These are phyloP conservation scores for Channa striata DNA, from an alignment of 2,797 vertebrate species.

Conservation along the genomic window DNA sequence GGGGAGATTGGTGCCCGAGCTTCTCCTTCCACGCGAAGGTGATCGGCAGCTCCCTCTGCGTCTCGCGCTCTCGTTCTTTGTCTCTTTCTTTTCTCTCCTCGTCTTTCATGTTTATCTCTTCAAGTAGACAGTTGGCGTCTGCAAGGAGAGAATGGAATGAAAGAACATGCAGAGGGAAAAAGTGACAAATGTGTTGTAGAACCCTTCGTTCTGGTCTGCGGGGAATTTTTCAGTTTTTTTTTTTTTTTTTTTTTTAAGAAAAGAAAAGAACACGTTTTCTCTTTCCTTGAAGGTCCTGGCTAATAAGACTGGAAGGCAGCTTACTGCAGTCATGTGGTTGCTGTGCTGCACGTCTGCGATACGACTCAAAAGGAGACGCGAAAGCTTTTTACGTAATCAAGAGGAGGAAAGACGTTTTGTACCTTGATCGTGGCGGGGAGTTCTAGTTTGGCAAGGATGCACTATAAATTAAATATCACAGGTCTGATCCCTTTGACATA, in stretches of 20 bases:
- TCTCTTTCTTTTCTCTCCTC: background rate
- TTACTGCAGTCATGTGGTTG: constrained; percentile 52
- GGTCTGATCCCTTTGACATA: constrained; percentile 15
- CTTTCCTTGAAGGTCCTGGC: constrained; percentile 46
- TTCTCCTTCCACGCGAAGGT: constrained; percentile 40
- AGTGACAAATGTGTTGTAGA: constrained; percentile 49
- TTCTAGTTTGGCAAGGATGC: constrained; percentile 4
- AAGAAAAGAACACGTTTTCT: constrained; percentile 46
- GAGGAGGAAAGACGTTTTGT: constrained; percentile 32
- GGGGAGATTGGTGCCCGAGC: constrained; percentile 46
- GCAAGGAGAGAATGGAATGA: constrained; percentile 36
- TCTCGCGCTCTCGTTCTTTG: background rate
- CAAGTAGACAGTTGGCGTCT: constrained; percentile 37
- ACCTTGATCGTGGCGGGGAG: constrained; percentile 12
- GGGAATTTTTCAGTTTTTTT: constrained; percentile 28
- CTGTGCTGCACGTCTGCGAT: constrained; percentile 34
- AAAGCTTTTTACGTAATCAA: constrained; percentile 42
- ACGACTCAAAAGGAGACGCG: constrained; percentile 24
- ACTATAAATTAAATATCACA: constrained; percentile 26
- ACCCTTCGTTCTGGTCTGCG: constrained; percentile 36
- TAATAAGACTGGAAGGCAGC: constrained; percentile 37
- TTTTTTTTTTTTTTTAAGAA: constrained; percentile 17
- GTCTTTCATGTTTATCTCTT: constrained; percentile 63
- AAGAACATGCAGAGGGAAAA: constrained; percentile 9
- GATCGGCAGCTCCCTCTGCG: constrained; percentile 54